Percentiles rank a stretch among this genome's conserved stretches.
phyloP scores from a whole-genome alignment of 2,113 vertebrate species.

The Vulpes ferrilata region DNA sequence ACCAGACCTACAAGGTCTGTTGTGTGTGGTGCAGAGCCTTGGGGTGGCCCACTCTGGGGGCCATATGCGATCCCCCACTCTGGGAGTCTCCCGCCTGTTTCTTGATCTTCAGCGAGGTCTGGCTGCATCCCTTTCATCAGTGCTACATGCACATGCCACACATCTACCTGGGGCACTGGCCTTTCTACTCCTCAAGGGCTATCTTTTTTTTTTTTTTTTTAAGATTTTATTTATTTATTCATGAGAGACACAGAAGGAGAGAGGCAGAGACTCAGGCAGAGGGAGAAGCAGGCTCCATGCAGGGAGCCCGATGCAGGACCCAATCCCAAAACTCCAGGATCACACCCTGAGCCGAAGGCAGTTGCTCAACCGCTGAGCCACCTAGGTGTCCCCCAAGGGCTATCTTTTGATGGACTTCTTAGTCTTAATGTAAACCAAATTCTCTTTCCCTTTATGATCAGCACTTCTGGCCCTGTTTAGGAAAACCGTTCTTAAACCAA shows the following conservation, averaged over 20 bases:
- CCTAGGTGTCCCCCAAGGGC: too few species aligned
- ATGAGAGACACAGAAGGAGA: too few species aligned
- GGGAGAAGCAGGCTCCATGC: too few species aligned
- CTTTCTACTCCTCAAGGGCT: too few species aligned
- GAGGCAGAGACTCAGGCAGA: too few species aligned
- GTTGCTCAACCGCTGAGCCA: too few species aligned
- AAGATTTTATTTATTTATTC: too few species aligned
- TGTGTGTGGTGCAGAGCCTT: background rate
- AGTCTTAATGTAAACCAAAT: background rate
- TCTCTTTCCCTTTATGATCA: background rate
- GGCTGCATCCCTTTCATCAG: background rate
- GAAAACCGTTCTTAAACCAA: background rate
- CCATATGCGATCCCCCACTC: background rate
- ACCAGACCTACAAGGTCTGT: background rate
- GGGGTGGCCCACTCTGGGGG: background rate
- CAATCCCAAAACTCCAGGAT: too few species aligned
- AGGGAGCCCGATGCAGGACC: too few species aligned
- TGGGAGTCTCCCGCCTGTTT: background rate
- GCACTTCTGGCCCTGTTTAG: background rate
- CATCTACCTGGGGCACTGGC: background rate
- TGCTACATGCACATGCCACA: background rate
- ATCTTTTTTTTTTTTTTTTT: background rate
- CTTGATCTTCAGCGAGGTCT: background rate
- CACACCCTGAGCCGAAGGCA: too few species aligned
- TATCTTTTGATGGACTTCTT: background rate